phyloP scores from a whole-genome alignment of 2,113 vertebrate genomes.

The Circaetus gallicus region DNA sequence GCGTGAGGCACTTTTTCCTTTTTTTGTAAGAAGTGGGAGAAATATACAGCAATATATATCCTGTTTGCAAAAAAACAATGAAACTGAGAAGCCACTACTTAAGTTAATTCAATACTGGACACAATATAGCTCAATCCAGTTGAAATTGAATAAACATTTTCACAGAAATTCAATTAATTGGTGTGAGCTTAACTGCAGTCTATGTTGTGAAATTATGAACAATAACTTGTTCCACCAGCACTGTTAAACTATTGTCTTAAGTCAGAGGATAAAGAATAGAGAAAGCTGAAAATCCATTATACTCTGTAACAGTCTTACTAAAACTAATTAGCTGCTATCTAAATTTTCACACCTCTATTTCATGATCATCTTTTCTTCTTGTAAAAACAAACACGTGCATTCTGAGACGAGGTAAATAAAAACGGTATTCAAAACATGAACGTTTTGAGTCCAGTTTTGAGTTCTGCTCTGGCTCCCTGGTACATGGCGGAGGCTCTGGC shows the following conservation, averaged over 20 bases:
- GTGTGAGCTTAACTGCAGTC: conserved; percentile 42
- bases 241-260: conserved; percentile 69
- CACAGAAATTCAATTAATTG: conserved; percentile 75
- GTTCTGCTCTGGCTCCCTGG: background rate
- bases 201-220: conserved; percentile 59
- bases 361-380: conserved; percentile 59
- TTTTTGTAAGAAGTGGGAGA: background rate
- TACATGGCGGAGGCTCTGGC: background rate
- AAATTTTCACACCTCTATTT: conserved; percentile 76
- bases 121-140: conserved; percentile 51
- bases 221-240: conserved; percentile 65
- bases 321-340: conserved; percentile 77
- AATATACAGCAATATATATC: background rate
- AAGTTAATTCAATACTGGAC: conserved; percentile 27
- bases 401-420: background rate
- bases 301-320: conserved; percentile 65
- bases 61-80: background rate
- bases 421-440: conserved; percentile 12
- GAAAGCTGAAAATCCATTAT: conserved; percentile 73
- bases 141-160: conserved; percentile 69
- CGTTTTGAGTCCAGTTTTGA: background rate
- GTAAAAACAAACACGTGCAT: conserved; percentile 39
- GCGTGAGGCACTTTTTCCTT: background rate
- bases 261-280: conserved; percentile 66
- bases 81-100: background rate